Base-by-base conservation (phyloP, 1,140 invertebrate genomes). In the Papilio polyxenes region DNA sequence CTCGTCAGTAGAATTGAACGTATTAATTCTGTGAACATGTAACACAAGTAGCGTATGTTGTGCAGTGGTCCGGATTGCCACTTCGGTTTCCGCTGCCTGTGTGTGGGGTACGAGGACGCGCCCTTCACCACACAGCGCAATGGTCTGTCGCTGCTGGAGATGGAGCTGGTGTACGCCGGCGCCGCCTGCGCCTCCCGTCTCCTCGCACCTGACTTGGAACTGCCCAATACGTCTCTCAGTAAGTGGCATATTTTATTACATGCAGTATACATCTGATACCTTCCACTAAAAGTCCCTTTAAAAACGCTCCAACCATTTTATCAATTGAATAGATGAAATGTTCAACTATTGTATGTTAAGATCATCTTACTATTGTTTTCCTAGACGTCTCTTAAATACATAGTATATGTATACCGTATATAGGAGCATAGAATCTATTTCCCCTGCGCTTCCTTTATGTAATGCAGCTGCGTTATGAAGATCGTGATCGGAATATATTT, bases 11-110 rank as follows among this genome's bases (percentile, higher is more conserved):
- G n/a, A n/a, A 72, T 81, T 74, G n/a, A 20, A 77, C 48, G 75
- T 15, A 44, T 49, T 49, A 56, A 59, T 40, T 20, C 51, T 53
- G 23, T 31, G 23, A 13, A 13, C 10, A 13, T 15, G 10, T 31
- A 2, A 65, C 3, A 10, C 9, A 65, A 37, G 3, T 23, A 37
- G 13, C 65, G 13, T 13, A 17, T 40, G 1, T 31, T 37, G 9
- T 72, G 78, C 49, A 79, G 20, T 75, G 91, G 91, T 53, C 89
- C 90, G 9, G 92, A 93, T 7, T 90, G 81, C 56, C 97, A 97
- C 69, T 99, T 97, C 95, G 98, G 98, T 4, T 99, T 99, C 95
- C 98, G 98, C 84, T 99, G 98, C 93, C 95, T 98, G 20, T 97
- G 99, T 56, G 96, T 98, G 76, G 98, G 98, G 40, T 99, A 99